Conservation (phyloP, 2,797 vertebrate species). For the Xyrichtys novacula region DNA sequence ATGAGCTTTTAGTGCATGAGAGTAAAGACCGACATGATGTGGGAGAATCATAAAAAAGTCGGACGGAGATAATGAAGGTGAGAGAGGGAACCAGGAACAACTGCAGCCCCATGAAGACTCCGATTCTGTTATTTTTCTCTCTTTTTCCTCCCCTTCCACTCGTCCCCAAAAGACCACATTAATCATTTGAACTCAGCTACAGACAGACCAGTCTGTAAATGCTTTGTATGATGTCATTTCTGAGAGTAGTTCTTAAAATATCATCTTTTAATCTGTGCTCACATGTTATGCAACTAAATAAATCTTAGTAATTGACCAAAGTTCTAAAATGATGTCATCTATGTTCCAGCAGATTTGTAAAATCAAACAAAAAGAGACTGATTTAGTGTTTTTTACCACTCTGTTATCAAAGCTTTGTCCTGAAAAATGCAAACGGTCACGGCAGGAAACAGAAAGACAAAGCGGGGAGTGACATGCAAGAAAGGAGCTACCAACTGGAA, state of each 20-base stretch:
- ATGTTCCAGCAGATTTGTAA: too few relatives aligned
- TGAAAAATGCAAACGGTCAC: too few relatives aligned
- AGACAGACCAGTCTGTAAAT: not conserved
- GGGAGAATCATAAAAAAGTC: constrained; percentile 34
- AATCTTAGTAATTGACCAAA: not conserved
- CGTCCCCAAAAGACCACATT: not conserved
- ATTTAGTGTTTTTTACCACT: too few relatives aligned
- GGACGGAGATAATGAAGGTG: constrained; percentile 32
- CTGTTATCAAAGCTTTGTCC: too few relatives aligned
- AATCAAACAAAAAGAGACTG: too few relatives aligned
- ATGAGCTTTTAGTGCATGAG: constrained; percentile 22
- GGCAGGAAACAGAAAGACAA: too few relatives aligned
- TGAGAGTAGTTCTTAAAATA: not conserved
- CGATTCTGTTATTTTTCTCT: constrained; percentile 2
- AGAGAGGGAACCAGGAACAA: constrained; percentile 1
- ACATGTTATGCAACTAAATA: not conserved
- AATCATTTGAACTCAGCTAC: not conserved
- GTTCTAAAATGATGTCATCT: too few relatives aligned
- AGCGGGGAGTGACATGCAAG: too few relatives aligned
- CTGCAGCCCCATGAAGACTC: constrained; percentile 4
- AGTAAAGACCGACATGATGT: constrained; percentile 45
- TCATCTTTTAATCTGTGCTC: not conserved
- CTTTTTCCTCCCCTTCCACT: not conserved
- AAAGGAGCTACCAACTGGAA: too few relatives aligned
- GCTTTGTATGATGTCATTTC: not conserved